These are phyloP conservation scores for Oreochromis grahami DNA, from an alignment of 2,797 vertebrate genomes.

Conservation along the genomic window DNA sequence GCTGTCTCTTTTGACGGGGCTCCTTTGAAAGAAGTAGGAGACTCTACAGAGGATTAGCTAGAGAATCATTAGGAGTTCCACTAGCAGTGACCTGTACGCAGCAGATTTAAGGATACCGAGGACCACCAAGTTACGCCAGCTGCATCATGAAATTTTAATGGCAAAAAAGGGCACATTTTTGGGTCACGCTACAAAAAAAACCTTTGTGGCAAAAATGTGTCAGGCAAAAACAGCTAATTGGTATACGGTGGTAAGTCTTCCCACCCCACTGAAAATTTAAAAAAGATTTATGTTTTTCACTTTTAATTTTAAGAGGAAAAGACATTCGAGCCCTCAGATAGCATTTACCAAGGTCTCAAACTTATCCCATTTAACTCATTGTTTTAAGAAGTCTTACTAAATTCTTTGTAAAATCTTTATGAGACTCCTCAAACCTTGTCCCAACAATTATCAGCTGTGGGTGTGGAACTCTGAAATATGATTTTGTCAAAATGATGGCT, in stretches of 20 bases:
- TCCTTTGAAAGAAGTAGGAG: not conserved
- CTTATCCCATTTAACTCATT: not conserved
- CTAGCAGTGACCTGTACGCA: not conserved
- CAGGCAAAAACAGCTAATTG: not conserved
- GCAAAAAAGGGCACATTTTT: not conserved
- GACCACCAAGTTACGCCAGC: not conserved
- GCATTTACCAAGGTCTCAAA: not conserved
- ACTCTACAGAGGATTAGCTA: not conserved
- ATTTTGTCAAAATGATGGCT: not conserved
- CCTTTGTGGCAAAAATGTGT: not conserved
- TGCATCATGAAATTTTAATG: not conserved
- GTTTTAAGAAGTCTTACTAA: not conserved
- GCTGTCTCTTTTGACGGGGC: not conserved
- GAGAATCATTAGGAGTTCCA: not conserved
- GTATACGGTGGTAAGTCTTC: not conserved
- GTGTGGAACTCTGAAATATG: not conserved
- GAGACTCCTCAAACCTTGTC: not conserved
- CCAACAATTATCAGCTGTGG: fast-evolving
- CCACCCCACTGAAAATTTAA: not conserved
- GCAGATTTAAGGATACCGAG: not conserved
- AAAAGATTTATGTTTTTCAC: not conserved
- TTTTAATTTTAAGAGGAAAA: not conserved
- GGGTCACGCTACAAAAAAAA: not conserved
- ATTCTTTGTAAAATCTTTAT: not conserved
- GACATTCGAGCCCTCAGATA: not conserved